Base-by-base conservation (phyloP, 2,797 vertebrate species). In the Cyprinella venusta region DNA sequence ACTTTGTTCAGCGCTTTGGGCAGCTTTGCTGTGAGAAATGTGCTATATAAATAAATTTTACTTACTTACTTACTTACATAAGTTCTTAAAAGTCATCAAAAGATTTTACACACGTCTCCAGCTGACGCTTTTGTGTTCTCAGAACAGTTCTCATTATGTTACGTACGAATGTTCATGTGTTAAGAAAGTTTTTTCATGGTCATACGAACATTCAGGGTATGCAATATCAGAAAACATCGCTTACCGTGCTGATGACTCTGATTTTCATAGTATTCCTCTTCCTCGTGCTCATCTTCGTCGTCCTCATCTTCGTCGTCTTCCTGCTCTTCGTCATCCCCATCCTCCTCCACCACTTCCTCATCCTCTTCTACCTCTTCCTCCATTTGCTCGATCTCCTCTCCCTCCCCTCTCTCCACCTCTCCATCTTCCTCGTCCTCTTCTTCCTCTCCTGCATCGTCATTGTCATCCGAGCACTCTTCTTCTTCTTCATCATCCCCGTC, bases 341-440 rank as follows among this genome's bases (percentile, higher is more conserved):
- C 88, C 36, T 90, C 87, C 36, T 88, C 88, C 19, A 85, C 89
- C 42, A 83, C 84, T 33, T 90, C 89, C 33, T 87, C 95, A 77
- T 95, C 94, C 10, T 96, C 95, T 45, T 96, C 96, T 7, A 95
- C 94, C 0, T 94, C 95, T 0, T 95, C 95, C 0, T 94, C 95
- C 1, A 92, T 95, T 3, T 94, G 90, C 36, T 92, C 89, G 0
- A 93, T 94, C 15, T 95, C 95, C 4, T 95, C 95, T 24, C 33
- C 89, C 83, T n/a, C 88, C 85, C 77, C 92, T 87, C 76, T 81
- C 15, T 85, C 90, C 2, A 56, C 85, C 1, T 94, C 95, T 83
- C 56, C 88, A 30, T 90, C 93, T 13, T 94, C 96, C 86, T 94
- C 91, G 0, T 90, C 91, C 68, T 92, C 90, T 71, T 92, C 88